phyloP scores from a whole-genome alignment of 2,888 invertebrate species.

The Chrysolina oricalcia region DNA sequence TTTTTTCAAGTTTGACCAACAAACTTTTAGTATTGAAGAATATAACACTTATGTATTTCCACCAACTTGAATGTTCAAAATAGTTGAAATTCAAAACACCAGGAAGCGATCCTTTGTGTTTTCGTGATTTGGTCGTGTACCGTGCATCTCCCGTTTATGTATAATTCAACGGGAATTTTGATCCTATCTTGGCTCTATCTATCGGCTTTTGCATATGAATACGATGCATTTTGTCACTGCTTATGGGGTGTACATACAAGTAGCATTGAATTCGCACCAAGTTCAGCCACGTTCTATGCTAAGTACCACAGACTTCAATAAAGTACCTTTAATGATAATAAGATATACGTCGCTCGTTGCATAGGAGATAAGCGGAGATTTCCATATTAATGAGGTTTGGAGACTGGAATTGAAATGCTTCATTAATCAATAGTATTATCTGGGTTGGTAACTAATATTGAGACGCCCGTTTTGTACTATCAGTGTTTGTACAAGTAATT shows the following conservation, averaged over 20 bases:
- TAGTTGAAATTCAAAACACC: not conserved
- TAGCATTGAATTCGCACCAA: slow-evolving; percentile 2
- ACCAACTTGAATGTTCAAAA: not conserved
- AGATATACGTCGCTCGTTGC: not conserved
- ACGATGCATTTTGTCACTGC: slow-evolving; percentile 38
- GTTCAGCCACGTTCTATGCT: slow-evolving; percentile 1
- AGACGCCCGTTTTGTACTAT: not conserved
- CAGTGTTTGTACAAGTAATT: not conserved
- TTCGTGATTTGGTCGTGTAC: not conserved
- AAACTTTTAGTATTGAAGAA: too few relatives aligned
- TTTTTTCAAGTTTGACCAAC: too few relatives aligned
- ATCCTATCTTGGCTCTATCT: slow-evolving; percentile 12
- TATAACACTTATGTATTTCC: too few relatives aligned
- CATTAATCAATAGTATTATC: not conserved
- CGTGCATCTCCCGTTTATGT: not conserved
- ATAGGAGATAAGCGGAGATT: not conserved
- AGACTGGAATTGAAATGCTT: not conserved
- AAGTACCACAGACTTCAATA: slow-evolving; percentile 5
- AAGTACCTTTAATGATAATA: not conserved
- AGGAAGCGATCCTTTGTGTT: slow-evolving; percentile 5
- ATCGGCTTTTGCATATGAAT: slow-evolving; percentile 40
- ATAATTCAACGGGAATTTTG: slow-evolving; percentile 4
- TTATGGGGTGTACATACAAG: not conserved
- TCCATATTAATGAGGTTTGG: not conserved
- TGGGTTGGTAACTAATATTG: not conserved